phyloP scores from a whole-genome alignment of 2,888 invertebrate genomes.

The Frankliniella fusca region DNA sequence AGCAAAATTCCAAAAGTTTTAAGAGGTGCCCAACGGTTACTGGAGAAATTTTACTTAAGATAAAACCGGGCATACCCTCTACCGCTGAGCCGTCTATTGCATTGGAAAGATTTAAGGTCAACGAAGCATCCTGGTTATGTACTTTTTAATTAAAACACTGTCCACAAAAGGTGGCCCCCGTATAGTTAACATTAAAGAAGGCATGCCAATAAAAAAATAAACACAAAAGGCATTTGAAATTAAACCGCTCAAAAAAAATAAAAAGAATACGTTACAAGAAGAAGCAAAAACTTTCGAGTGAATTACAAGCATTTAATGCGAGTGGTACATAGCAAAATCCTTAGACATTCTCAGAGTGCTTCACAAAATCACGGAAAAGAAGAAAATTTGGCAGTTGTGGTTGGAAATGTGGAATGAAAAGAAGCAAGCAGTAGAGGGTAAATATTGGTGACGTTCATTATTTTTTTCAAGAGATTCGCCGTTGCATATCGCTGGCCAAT shows the following conservation, averaged over 20 bases:
- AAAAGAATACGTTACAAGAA: not conserved
- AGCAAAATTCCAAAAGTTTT: too few relatives aligned
- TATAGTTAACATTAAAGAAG: not conserved
- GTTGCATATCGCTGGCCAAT: too few relatives aligned
- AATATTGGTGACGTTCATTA: slow-evolving; percentile 6
- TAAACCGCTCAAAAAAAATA: slow-evolving; percentile 17
- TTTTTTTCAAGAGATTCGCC: too few relatives aligned
- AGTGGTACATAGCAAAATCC: slow-evolving; percentile 6
- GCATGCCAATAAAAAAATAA: slow-evolving; percentile 27
- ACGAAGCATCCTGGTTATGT: not conserved
- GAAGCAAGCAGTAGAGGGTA: slow-evolving; percentile 19
- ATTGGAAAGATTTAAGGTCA: not conserved
- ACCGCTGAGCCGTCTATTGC: not conserved
- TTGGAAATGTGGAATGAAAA: slow-evolving; percentile 20
- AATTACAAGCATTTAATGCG: not conserved
- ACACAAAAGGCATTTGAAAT: not conserved
- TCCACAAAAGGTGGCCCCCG: not conserved
- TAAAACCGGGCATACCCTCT: not conserved
- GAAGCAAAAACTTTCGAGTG: slow-evolving; percentile 9
- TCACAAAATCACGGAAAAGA: slow-evolving; percentile 12
- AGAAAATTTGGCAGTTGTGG: slow-evolving; percentile 21
- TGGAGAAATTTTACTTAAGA: not conserved
- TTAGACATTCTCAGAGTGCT: slow-evolving; percentile 4
- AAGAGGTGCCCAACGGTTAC: too few relatives aligned
- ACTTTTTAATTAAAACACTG: not conserved